Base-by-base conservation (phyloP, 2,113 vertebrate genomes). In the Rhombomys opimus region DNA sequence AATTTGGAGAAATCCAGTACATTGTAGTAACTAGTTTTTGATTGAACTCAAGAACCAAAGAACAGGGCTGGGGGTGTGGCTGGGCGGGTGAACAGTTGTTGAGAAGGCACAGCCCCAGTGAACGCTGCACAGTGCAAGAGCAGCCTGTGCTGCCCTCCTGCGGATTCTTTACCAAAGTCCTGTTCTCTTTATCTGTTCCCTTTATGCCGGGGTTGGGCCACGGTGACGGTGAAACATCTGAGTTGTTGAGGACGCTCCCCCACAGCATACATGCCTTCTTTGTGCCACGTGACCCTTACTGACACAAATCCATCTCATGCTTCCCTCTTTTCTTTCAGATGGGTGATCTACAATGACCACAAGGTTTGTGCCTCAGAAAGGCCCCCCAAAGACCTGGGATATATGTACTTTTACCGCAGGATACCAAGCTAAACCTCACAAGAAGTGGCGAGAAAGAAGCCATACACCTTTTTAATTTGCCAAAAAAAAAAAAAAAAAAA, bases 281-380 rank as follows among this genome's bases (percentile, higher is more conserved):
- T 63, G 5, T 61, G 46, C 10, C 0, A 4, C 0, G 5, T 72
- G 76, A 75, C 8, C 65, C 35, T 61, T 89, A 57, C 50, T 41
- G 73, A 80, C 32, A 46, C 54, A 46, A 75, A 85, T 27, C 32
- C 59, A 77, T 50, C 18, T 10, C 72, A 38, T n/a, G 12, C 50
- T 91, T 89, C 95, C 94, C 93, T 98, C 25, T 98, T 98, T 96
- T 59, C 92, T 98, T 98, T 94, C 98, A 99, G 99, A 97, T 99
- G 99, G 99, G 99, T 99, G 97, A 99, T 99, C 98, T 99, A 99
- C 99, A 99, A 99, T 1, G 99, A 99, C 98, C 99, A 99, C 98
- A 99, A 99, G 99, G 99, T 99, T 90, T 99, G 99, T 99, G 99
- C 99, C 98, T 99, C 99, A 81, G 99, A 99, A 98, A 99, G 99